Evolutionary conservation across 1,140 invertebrate species (phyloP), one percentile per base, ranked within the genome.

Genomic region (Drosophila pachea): DNA sequence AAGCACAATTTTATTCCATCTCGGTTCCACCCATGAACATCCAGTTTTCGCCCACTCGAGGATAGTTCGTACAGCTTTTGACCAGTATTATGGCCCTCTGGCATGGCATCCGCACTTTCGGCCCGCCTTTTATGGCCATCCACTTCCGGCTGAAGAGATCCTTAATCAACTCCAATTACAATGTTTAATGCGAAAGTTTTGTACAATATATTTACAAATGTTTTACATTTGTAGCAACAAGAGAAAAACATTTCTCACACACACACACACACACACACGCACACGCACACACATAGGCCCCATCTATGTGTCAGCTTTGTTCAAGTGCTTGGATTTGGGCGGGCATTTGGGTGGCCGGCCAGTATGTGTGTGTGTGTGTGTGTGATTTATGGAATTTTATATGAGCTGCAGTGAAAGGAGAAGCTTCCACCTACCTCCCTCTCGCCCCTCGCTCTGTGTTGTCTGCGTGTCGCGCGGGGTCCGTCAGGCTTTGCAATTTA

Each of bases 351-450:
- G 78, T 84, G 73, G 79, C 75, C 68, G 72, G 75, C 55, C 61
- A n/a, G 45, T 78, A 83, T 83, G 68, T 70, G 69, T 67, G 11
- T 47, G 12, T 54, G 45, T 66, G 36, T 40, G 47, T 67, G 54
- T 47, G 48, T 86, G 81, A 86, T 86, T 86, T 86, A 86, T 86
- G 81, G 81, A 86, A 86, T 86, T 86, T 86, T 86, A 81, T 74
- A 86, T 86, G 81, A 81, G 76, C 38, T 14, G 42, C 33, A 76
- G 43, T 47, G 56, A 56, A 61, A 49, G 63, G 52, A 45, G 79
- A 73, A 75, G 7, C 22, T 14, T 42, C 5, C 8, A n/a, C 40
- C 7, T 43, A n/a, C 5, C 32, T 16, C 40, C n/a, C 14, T 32
- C 45, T 22, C 22, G 29, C 45, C 16, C 3, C 11, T 12, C 42